These are phyloP conservation scores for Otolemur crassicaudatus DNA, from an alignment of 2,797 vertebrate species.

Conservation along the genomic window DNA sequence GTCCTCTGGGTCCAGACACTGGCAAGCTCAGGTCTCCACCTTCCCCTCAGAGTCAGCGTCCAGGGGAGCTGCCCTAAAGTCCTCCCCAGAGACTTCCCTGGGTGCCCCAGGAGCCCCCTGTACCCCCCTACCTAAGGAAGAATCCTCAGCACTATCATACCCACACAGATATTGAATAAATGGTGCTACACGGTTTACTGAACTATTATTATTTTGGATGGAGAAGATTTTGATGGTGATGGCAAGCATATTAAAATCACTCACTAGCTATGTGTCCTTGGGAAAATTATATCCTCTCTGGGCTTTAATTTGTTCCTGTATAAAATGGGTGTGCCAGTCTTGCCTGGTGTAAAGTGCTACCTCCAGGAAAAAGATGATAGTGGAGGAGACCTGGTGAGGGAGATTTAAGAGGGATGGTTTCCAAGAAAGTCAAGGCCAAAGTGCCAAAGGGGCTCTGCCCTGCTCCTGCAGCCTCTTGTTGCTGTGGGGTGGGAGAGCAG, in stretches of 20 bases:
- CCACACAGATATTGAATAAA: background rate
- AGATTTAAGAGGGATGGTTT: background rate
- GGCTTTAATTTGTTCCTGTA: background rate
- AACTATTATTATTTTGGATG: background rate
- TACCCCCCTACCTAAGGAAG: fast-evolving
- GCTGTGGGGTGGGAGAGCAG: background rate
- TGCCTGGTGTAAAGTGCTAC: background rate
- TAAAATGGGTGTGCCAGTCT: background rate
- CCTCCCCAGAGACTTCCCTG: background rate
- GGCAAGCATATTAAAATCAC: background rate
- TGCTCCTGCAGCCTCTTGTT: background rate
- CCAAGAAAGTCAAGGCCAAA: background rate
- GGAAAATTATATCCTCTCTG: background rate
- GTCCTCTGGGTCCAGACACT: background rate
- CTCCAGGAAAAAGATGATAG: background rate
- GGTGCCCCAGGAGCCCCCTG: background rate
- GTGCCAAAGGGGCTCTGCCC: background rate
- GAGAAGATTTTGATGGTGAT: background rate
- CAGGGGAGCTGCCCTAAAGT: background rate
- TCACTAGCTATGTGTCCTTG: background rate
- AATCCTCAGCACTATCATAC: background rate
- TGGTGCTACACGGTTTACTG: background rate
- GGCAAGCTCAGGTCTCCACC: background rate
- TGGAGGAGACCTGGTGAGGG: background rate
- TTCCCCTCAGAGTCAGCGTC: background rate